Evolutionary conservation across 1,140 invertebrate species (phyloP), one percentile per base, ranked within the genome.

Genomic region (Lordiphosa mommai): DNA sequence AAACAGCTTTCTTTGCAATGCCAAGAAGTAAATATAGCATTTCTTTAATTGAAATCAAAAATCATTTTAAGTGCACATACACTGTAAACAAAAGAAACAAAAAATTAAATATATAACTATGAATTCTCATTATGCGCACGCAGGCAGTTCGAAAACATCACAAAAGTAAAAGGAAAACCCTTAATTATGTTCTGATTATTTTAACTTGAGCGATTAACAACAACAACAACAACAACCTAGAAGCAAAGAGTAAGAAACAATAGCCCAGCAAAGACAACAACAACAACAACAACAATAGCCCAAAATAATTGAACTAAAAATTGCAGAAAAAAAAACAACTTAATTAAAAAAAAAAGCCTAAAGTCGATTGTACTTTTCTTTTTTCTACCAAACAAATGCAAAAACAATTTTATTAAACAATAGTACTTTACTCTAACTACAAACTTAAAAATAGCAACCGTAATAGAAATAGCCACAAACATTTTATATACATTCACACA

Each of bases 301-400:
- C 84, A 67, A 60, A 70, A 73, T 61, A 76, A 73, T 70, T 69
- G 66, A 72, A 72, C 58, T 69, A 72, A 72, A 72, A 72, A 72
- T 69, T 69, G 61, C 38, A 30, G 44, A 12, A 48, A 47, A 51
- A 14, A 57, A 6, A 52, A 40, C 40, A 65, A 65, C 49, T 64
- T 49, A 74, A 56, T 33, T 65, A 34, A 14, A 55, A 20, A 50
- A 50, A 37, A 56, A 49, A 32, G 86, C 86, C 86, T 77, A 76
- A 76, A 80, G 86, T 88, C 86, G 86, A 88, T 88, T 88, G 86
- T 88, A 82, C 57, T 82, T 86, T 77, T 86, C 72, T 87, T 86
- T 86, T 80, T 82, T 82, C 76, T 76, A 82, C 68, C 50, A 69
- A 69, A 43, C 71, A 61, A 59, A 57, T 70, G 72, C 61, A 72